These are phyloP conservation scores for Podotricha telesiphe DNA, from an alignment of 2,888 invertebrate species.

Conservation along the genomic window DNA sequence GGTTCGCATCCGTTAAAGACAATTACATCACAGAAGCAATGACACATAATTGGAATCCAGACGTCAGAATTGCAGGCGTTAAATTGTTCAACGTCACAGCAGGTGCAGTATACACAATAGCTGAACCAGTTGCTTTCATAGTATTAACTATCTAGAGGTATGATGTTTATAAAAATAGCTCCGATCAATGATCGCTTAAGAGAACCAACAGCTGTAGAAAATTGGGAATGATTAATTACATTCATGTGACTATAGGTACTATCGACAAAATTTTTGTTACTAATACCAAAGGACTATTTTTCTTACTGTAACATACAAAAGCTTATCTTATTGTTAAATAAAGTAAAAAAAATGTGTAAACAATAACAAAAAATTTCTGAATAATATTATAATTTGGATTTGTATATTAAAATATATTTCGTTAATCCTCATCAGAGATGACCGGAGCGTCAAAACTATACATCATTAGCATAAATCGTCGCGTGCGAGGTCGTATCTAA, in stretches of 20 bases:
- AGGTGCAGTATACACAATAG: slow-evolving; percentile 54
- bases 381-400: slow-evolving; percentile 30
- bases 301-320: not conserved
- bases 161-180: slow-evolving; percentile 42
- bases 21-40: slow-evolving; percentile 58
- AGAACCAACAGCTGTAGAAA: not conserved
- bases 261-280: not conserved
- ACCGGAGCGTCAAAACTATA: slow-evolving; percentile 41
- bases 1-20: slow-evolving; percentile 32
- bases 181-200: not conserved
- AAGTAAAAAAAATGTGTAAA: not conserved
- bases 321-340: not conserved
- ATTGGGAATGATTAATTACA: not conserved
- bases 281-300: not conserved
- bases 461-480: slow-evolving; percentile 42
- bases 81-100: slow-evolving; percentile 62
- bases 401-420: slow-evolving; percentile 35
- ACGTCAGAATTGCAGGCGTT: slow-evolving; percentile 53
- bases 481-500: slow-evolving; percentile 38
- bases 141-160: slow-evolving; percentile 48
- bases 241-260: not conserved
- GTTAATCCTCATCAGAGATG: slow-evolving; percentile 36
- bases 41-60: slow-evolving; percentile 55
- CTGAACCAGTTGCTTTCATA: slow-evolving; percentile 46
- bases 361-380: slow-evolving; percentile 5